Base-by-base conservation (phyloP, 2,888 invertebrate species). In the Digitonthophagus gazella region DNA sequence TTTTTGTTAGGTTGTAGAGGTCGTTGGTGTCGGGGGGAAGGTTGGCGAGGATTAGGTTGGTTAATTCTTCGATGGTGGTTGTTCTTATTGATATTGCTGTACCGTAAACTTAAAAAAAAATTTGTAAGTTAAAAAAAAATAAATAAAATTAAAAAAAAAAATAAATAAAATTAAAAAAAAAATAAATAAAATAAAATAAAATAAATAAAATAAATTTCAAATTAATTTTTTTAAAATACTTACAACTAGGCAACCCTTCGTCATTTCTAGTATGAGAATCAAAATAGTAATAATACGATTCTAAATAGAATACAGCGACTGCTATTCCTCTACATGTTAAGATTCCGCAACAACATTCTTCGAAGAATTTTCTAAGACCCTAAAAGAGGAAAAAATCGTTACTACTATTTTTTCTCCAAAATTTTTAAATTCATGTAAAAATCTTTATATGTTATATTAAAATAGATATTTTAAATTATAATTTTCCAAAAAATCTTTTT, bases 231-330 rank as follows among this genome's bases (percentile, higher is more conserved):
- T 15, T 44, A 16, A n/a, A n/a, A n/a, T n/a, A 72, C 75, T 78
- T 77, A 82, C 82, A 75, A 61, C 76, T 74, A 0, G 71, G 58
- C 14, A 82, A 73, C 76, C 90, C 90, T 15, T 85, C 82, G 8
- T 86, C 85, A 72, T 88, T 86, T 66, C 88, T 86, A 0, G 85
- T 85, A 15, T 87, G 86, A 0, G 89, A 87, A 73, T 90, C 89
- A 65, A 87, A 89, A 75, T 86, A 83, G 69, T 80, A 84, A 63
- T 82, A 83, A 1, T 83, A 76, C 0, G 84, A 84, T 0, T 84
- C 80, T 0, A 82, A 79, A 67, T 80, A 83, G 88, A 88, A 89
- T 1, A 90, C 80, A 0, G 86, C 88, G 0, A 85, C 78, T 0
- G 89, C 87, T 0, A 83, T 83, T 0, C 85, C 86, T 2, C 88